Evolutionary conservation across 2,797 vertebrate genomes (phyloP).

Genomic region (Phataginus tetradactyla): DNA sequence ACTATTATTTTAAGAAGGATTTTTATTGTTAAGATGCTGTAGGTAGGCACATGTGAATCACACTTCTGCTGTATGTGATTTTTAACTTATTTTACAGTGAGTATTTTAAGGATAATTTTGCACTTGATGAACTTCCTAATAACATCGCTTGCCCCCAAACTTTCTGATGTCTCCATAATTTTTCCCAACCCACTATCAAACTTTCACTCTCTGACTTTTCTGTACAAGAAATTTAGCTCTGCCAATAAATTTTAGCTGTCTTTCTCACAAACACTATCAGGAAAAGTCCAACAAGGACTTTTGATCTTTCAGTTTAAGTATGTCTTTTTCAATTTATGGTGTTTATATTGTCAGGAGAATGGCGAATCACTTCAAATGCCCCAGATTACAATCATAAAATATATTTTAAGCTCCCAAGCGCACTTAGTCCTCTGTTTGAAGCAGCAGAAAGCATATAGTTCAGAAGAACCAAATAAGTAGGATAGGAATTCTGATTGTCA

Average conservation of each 20-base stretch:
- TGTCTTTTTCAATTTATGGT: slow-evolving; percentile 63
- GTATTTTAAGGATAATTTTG: neutral
- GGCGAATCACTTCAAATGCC: slow-evolving; percentile 40
- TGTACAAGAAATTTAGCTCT: slow-evolving; percentile 38
- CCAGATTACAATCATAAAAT: slow-evolving; percentile 64
- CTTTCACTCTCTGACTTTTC: slow-evolving; percentile 33
- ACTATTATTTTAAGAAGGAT: neutral
- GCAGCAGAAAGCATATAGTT: neutral
- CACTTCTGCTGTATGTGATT: neutral
- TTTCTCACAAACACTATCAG: slow-evolving; percentile 48
- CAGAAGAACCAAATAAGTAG: neutral
- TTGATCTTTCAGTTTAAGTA: slow-evolving; percentile 49
- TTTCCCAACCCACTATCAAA: neutral
- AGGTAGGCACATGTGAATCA: neutral
- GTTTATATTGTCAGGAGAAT: slow-evolving; percentile 45
- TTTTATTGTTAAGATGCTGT: neutral
- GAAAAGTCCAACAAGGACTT: slow-evolving; percentile 45
- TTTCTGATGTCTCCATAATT: neutral
- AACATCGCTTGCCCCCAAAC: neutral
- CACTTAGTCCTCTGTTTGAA: slow-evolving; percentile 23
- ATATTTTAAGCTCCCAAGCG: slow-evolving; percentile 31
- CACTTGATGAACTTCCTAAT: neutral
- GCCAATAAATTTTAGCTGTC: slow-evolving; percentile 26
- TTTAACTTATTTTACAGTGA: neutral
- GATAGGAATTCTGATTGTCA: slow-evolving; percentile 50